Evolutionary conservation across 2,888 invertebrate genomes (phyloP).

Genomic region (Perizoma affinitatum): DNA sequence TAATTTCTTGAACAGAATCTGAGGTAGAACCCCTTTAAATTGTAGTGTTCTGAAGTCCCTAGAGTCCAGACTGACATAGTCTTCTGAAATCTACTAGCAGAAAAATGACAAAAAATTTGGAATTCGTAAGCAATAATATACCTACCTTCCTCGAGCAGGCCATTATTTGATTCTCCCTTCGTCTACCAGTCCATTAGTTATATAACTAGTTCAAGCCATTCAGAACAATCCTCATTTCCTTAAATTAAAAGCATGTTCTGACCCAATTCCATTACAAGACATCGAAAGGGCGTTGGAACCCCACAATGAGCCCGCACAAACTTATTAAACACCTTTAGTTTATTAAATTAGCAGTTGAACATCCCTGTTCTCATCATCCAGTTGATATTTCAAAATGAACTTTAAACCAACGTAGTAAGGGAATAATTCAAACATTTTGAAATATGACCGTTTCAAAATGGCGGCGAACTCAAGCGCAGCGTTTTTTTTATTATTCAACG

Average conservation of each 20-base stretch:
- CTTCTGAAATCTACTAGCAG: too few relatives aligned
- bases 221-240: too few relatives aligned
- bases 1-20: too few relatives aligned
- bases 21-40: too few relatives aligned
- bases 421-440: conserved; percentile 45
- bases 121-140: too few relatives aligned
- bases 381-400: conserved; percentile 32
- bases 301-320: conserved; percentile 37
- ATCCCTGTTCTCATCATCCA: conserved; percentile 32
- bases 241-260: conserved; percentile 22
- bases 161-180: neutral
- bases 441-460: conserved; percentile 57
- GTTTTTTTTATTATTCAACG: conserved; percentile 71
- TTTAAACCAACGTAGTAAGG: conserved; percentile 33
- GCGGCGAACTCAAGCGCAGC: conserved; percentile 59
- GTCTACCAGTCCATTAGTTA: too few relatives aligned
- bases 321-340: conserved; percentile 36
- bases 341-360: conserved; percentile 39
- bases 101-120: too few relatives aligned
- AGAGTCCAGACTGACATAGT: too few relatives aligned
- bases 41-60: too few relatives aligned
- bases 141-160: neutral
- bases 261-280: conserved; percentile 32
- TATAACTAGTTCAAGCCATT: too few relatives aligned
- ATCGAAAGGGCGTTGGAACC: conserved; percentile 31